Evolutionary conservation across 2,888 invertebrate species (phyloP).

Genomic region (Camponotus fellah): DNA sequence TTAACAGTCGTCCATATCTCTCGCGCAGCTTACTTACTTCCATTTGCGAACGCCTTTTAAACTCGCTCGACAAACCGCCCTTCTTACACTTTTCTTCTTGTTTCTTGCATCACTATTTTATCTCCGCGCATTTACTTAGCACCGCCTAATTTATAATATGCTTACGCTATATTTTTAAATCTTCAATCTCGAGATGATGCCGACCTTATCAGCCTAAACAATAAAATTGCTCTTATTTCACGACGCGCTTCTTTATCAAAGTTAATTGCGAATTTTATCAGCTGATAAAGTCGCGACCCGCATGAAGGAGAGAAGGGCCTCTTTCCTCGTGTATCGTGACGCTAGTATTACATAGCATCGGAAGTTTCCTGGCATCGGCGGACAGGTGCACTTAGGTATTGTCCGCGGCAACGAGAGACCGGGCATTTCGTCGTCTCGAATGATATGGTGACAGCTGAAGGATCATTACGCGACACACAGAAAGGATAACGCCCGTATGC

Average conservation of each 20-base stretch:
- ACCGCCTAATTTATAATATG: conserved; percentile 23
- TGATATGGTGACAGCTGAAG: conserved; percentile 79
- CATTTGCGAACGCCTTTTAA: conserved; percentile 61
- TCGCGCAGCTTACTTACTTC: conserved; percentile 56
- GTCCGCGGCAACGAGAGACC: conserved; percentile 60
- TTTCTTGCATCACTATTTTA: conserved; percentile 13
- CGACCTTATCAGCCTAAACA: conserved; percentile 5
- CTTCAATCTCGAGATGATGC: neutral
- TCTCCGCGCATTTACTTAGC: conserved; percentile 32
- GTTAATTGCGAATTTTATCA: neutral
- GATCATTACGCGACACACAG: conserved; percentile 71
- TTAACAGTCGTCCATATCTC: conserved; percentile 58
- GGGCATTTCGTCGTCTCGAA: conserved; percentile 66
- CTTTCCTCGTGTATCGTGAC: conserved; percentile 4
- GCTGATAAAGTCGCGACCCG: conserved; percentile 43
- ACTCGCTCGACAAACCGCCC: conserved; percentile 42
- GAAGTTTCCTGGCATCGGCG: conserved; percentile 44
- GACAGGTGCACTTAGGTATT: conserved; percentile 76
- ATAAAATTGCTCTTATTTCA: neutral
- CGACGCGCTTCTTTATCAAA: neutral
- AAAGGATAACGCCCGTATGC: conserved; percentile 76
- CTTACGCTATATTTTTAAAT: neutral
- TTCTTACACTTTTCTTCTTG: conserved; percentile 29
- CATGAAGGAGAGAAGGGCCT: conserved; percentile 36
- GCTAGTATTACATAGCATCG: conserved; percentile 37